A percentile compares a stretch with the other conserved stretches of the same genome.
These are phyloP conservation scores for Mycogona germanica DNA, from an alignment of 2,888 invertebrate genomes.

Conservation along the genomic window DNA sequence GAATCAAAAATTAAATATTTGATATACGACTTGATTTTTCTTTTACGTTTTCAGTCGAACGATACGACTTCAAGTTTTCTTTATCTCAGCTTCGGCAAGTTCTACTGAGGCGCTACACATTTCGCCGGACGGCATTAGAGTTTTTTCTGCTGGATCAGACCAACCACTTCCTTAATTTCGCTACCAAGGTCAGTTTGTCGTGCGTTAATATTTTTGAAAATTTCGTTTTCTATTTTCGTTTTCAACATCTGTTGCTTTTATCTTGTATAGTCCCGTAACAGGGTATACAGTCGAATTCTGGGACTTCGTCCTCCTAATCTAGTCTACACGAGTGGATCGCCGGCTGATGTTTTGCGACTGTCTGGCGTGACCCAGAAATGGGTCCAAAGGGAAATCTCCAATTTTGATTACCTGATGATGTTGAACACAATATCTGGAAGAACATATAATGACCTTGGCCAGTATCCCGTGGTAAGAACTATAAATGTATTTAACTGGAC, in stretches of 20 bases:
- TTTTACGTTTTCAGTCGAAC: slow-evolving; percentile 20
- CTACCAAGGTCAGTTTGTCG: slow-evolving; percentile 40
- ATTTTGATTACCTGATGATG: slow-evolving; percentile 41
- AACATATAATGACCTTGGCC: slow-evolving; percentile 40
- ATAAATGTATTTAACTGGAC: neutral
- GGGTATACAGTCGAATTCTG: slow-evolving; percentile 46
- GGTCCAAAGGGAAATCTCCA: slow-evolving; percentile 40
- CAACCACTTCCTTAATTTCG: slow-evolving; percentile 51
- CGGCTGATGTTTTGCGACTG: slow-evolving; percentile 45
- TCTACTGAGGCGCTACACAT: slow-evolving; percentile 49
- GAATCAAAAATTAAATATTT: neutral
- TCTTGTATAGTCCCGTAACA: slow-evolving; percentile 39
- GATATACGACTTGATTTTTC: too few species aligned
- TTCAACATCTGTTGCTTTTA: too few species aligned
- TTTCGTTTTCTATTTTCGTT: too few species aligned
- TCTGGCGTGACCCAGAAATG: slow-evolving; percentile 49
- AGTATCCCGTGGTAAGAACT: slow-evolving; percentile 39
- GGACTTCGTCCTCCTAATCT: slow-evolving; percentile 47
- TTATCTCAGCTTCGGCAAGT: slow-evolving; percentile 46
- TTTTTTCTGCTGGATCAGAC: slow-evolving; percentile 51
- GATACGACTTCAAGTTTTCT: slow-evolving; percentile 39
- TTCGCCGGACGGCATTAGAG: slow-evolving; percentile 49
- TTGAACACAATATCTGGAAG: slow-evolving; percentile 40
- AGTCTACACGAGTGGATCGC: slow-evolving; percentile 45
- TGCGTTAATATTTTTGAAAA: neutral